These are phyloP conservation scores for Nemurella pictetii DNA, from an alignment of 2,888 invertebrate genomes.

Conservation along the genomic window DNA sequence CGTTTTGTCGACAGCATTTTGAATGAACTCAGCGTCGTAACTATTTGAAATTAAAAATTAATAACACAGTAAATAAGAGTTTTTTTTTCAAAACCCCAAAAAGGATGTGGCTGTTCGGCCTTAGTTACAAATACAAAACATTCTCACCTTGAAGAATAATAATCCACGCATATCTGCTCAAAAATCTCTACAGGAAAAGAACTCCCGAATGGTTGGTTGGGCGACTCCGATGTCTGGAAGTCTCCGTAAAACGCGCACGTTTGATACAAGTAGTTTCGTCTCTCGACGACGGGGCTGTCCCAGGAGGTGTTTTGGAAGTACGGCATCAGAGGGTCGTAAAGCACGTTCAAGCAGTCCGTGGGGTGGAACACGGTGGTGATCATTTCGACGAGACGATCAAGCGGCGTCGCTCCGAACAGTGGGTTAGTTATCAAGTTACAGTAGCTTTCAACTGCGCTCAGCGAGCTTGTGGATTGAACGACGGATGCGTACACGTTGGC, in stretches of 20 bases:
- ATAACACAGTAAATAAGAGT: background rate
- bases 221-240: constrained; percentile 71
- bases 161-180: constrained; percentile 52
- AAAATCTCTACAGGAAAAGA: constrained; percentile 56
- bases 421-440: constrained; percentile 1
- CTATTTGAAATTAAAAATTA: constrained; percentile 43
- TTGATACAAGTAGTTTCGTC: constrained; percentile 75
- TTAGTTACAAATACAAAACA: background rate
- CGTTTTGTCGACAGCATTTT: constrained; percentile 52
- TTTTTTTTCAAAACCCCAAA: no score
- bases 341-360: background rate
- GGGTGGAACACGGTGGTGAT: background rate
- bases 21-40: constrained; percentile 47
- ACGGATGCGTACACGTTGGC: constrained; percentile 47
- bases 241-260: constrained; percentile 86
- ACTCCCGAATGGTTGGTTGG: constrained; percentile 63
- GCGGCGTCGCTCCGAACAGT: constrained; percentile 7
- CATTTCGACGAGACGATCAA: constrained; percentile 5
- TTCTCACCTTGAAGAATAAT: constrained; percentile 54
- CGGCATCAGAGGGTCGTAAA: background rate
- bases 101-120: no score
- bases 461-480: constrained; percentile 44
- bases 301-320: constrained; percentile 2
- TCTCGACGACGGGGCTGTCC: background rate
- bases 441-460: background rate